A percentile compares a stretch with the other conserved stretches of the same genome.
These are phyloP conservation scores for Muscidifurax raptorellus DNA, from an alignment of 1,140 invertebrate species.

Conservation along the genomic window DNA sequence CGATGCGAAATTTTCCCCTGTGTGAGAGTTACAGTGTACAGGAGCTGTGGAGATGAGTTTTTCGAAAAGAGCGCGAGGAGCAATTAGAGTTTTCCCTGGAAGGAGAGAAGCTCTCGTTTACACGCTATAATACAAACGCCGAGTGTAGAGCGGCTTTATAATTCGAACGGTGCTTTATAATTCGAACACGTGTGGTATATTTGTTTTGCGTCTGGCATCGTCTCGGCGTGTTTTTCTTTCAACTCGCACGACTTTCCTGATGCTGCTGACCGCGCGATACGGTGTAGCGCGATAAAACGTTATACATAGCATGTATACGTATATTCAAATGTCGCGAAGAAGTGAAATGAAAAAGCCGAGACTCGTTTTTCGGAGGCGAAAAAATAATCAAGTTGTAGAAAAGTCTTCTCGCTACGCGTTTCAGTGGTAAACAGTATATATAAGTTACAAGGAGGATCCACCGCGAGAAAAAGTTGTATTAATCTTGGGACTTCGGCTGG, in stretches of 20 bases:
- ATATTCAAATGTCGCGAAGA: background rate
- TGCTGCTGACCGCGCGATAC: too few relatives aligned
- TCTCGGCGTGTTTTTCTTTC: too few relatives aligned
- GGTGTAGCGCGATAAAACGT: too few relatives aligned
- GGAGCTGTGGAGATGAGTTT: too few relatives aligned
- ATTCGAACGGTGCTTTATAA: too few relatives aligned
- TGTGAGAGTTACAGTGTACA: too few relatives aligned
- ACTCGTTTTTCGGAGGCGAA: background rate
- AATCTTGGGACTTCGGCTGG: background rate
- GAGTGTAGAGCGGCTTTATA: too few relatives aligned
- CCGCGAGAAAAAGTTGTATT: conserved; percentile 13
- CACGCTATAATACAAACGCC: too few relatives aligned
- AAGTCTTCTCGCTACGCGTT: conserved; percentile 2
- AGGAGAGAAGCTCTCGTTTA: background rate
- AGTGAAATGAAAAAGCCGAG: conserved; percentile 1
- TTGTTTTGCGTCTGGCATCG: too few relatives aligned
- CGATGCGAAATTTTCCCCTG: background rate
- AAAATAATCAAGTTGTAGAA: background rate
- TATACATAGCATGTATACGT: too few relatives aligned
- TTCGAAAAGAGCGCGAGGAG: background rate
- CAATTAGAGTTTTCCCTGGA: background rate
- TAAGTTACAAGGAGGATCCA: conserved; percentile 1
- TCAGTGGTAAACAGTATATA: background rate
- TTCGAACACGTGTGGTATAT: too few relatives aligned
- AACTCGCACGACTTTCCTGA: too few relatives aligned